Evolutionary conservation across 1,140 invertebrate genomes (phyloP), one percentile per base, ranked within the genome.

Genomic region (Artemia franciscana): DNA sequence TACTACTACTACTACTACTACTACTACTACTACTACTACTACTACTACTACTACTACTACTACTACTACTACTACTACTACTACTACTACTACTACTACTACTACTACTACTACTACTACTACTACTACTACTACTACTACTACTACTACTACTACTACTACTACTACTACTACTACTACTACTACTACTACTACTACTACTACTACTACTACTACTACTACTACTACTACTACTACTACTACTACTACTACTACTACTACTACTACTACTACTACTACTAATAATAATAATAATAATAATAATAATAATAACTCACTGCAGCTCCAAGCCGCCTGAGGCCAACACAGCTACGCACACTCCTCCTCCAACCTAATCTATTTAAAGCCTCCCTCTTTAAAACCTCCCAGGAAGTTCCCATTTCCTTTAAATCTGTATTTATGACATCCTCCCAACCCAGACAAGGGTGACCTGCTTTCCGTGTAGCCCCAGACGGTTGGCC

Each of bases 121-220:
- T 26, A 62, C 60, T 62, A 61, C 59, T 62, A 63, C 62, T 63
- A 4, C 62, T 26, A 26, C 27, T 24, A 62, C 27, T 62, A 62
- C 60, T 61, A 63, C 62, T 30, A 63, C 60, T 26, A 62, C 60
- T 63, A 62, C 62, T 23, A 63, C 62, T 15, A 62, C 60, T 9
- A 62, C 62, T 23, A 62, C 60, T 62, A 62, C 4, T 62, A 63
- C 57, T 62, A 62, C 62, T 39, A 63, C 62, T 63, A 39, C 12
- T 59, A 24, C 9, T 56, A 62, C 60, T 4, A 57, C 60, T 21
- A 18, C 51, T 21, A 18, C 51, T 21, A 18, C 51, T 21, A 18
- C 51, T 21, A 18, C 51, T 21, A 18, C 51, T 21, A 18, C 51
- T 21, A 18, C 51, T 21, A 18, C 51, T 21, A 18, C 51, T 21